Percentiles rank a stretch among this genome's conserved stretches.
These are phyloP conservation scores for Pseudonaja textilis DNA, from an alignment of 2,113 vertebrate species.

Conservation along the genomic window DNA sequence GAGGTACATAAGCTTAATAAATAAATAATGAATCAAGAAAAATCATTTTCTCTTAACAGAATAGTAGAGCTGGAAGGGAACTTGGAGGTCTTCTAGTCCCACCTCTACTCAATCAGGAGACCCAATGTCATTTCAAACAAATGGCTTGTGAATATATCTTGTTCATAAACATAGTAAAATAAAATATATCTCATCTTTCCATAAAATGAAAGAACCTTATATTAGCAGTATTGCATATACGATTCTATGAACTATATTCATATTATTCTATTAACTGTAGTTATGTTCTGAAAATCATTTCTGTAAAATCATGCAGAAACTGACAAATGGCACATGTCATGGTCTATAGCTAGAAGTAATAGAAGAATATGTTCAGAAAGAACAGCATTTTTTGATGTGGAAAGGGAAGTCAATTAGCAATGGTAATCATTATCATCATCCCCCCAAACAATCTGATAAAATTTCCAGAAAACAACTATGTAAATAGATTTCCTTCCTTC, in stretches of 20 bases:
- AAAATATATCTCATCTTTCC: background rate
- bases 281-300: background rate
- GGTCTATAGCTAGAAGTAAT: background rate
- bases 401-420: slow-evolving; percentile 13
- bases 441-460: background rate
- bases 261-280: background rate
- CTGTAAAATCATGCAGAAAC: accelerated
- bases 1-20: background rate
- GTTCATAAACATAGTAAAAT: background rate
- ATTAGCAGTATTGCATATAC: background rate
- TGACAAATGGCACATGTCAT: background rate
- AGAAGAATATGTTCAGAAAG: slow-evolving; percentile 11
- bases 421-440: background rate
- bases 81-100: no score
- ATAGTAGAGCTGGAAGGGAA: no score
- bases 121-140: no score
- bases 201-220: background rate
- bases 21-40: background rate
- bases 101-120: no score
- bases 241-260: background rate
- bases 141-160: no score
- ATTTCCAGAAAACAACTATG: background rate
- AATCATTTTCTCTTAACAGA: background rate
- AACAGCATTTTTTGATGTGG: background rate
- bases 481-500: background rate